Conservation (phyloP, 92 coral and sea anemone genomes). For the Epizoanthus scotinus region DNA sequence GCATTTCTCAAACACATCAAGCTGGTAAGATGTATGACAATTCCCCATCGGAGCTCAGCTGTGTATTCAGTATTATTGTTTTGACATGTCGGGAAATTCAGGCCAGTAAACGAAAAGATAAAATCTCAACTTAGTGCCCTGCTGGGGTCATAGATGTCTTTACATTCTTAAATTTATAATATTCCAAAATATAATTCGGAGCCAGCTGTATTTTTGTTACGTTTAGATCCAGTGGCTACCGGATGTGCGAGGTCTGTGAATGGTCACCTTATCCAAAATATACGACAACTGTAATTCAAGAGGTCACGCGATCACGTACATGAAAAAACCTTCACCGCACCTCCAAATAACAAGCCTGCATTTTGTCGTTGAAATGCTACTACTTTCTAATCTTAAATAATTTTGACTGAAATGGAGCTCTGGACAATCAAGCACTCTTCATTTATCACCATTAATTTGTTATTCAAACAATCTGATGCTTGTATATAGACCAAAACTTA, state of each 20-base stretch:
- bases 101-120: no score
- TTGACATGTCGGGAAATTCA: no score
- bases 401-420: not conserved
- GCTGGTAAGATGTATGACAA: no score
- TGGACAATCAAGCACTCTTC: not conserved
- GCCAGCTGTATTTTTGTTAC: not conserved
- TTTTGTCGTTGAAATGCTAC: not conserved
- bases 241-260: constrained; percentile 26
- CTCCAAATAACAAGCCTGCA: not conserved
- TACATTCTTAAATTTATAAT: no score
- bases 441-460: not conserved
- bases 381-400: not conserved
- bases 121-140: no score
- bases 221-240: not conserved
- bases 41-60: no score
- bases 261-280: not conserved
- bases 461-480: constrained; percentile 8
- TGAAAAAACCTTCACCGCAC: not conserved
- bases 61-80: no score
- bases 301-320: constrained; percentile 28
- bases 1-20: no score
- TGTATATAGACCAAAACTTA: no score
- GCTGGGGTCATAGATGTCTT: no score
- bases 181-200: no score
- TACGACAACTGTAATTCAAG: not conserved